Evolutionary conservation across 2,888 invertebrate species (phyloP), one percentile per base, ranked within the genome.

Genomic region (Tricholauxania praeusta): DNA sequence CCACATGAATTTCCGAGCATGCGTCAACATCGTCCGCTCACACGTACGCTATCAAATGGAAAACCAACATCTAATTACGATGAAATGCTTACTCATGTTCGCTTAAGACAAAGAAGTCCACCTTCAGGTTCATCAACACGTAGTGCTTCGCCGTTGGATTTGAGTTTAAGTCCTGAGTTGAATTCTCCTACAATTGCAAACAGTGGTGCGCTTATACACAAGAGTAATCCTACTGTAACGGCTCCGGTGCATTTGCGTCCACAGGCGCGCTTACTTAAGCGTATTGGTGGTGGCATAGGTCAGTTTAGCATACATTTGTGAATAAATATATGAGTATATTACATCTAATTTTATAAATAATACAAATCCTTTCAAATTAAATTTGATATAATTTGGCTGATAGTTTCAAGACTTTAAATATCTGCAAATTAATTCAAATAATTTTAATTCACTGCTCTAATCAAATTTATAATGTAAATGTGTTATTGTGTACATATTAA

Each of bases 11-110:
- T 83, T 65, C 83, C 83, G 17, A 76, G 83, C 60, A 48, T 83
- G 55, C 82, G 87, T 1, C 89, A 91, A 52, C 94, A 94, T 84
- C 92, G 92, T 79, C 93, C 93, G 3, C 83, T 94, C 69, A 91
- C 92, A 15, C 89, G 94, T 48, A 92, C 92, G 79, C 88, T 89
- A 73, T 92, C 92, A 2, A 90, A 90, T 60, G 89, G 91, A 1
- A 90, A 86, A 74, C 3, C 47, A 10, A n/a, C 39, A 3, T n/a
- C 12, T 28, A 60, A 60, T 22, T 47, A 48, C n/a, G 53, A 53
- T n/a, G 52, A 65, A n/a, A 7, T 64, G 17, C 48, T 51, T 19
- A 39, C 39, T 8, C 39, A 39, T 39, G 3, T 10, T 39, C 39
- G 39, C 10, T 39, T 39, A 60, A 80, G 81, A 0, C 85, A 82